Evolutionary conservation across 2,113 vertebrate species (phyloP), one percentile per base, ranked within the genome.

Genomic region (Nerophis ophidion): DNA sequence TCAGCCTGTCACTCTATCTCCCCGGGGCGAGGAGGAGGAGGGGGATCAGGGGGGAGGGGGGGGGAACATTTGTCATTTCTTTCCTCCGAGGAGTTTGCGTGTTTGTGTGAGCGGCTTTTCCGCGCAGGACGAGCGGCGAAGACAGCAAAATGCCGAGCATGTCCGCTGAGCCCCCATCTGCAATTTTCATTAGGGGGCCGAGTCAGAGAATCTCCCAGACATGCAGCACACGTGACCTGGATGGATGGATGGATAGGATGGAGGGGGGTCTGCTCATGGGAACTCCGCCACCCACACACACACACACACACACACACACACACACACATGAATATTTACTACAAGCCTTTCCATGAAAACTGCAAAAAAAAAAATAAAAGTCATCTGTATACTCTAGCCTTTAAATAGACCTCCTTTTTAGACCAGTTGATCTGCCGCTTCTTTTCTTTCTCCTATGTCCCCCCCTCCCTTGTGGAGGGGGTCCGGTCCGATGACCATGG

Each of bases 81-180:
- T 40, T 19, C 60, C 62, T 61, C 50, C 8, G 34, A 46, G 59
- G 61, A n/a, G 33, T 66, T 74, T 51, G 33, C 49, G 46, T 68
- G 19, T 53, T 34, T 63, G 40, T 63, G 46, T 71, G 47, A 70
- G 66, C 54, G 38, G 48, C 50, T 54, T 45, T 61, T 60, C 58
- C 42, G 50, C 61, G 65, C 65, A 57, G 64, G 78, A 77, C 68
- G 72, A 68, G 74, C 76, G 48, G 66, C 17, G 68, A 75, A 46
- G 75, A 81, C 72, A 73, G 76, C 75, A 46, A 74, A 26, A 57
- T 19, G 50, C 69, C 71, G 75, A 64, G 63, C 80, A 67, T 74
- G 70, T 84, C 66, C 76, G 68, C 84, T 79, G 82, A 61, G 73
- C 67, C 71, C 76, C 76, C 86, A 88, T 83, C 79, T 87, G 88